Evolutionary conservation across 2,113 vertebrate species (phyloP).

Genomic region (Chaenogobius annularis): DNA sequence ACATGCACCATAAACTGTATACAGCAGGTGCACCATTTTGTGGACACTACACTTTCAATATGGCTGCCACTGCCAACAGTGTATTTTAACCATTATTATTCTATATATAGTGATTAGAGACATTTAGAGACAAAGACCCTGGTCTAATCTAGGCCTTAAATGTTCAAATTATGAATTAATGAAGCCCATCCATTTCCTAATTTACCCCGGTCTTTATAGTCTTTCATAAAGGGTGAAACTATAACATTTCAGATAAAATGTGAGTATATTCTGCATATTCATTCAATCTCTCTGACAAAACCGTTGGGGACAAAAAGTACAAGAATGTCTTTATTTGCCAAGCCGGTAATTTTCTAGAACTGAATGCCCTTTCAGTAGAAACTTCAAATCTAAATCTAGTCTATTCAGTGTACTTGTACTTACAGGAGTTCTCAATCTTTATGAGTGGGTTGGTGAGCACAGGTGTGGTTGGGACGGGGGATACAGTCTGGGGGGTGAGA

Average conservation of each 20-base stretch:
- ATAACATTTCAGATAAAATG: background rate
- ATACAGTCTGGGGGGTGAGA: slow-evolving; percentile 79
- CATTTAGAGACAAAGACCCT: background rate
- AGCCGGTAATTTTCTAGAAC: too few relatives aligned
- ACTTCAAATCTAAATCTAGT: background rate
- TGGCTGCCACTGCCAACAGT: background rate
- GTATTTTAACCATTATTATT: background rate
- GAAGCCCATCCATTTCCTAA: background rate
- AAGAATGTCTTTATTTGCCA: too few relatives aligned
- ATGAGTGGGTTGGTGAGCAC: slow-evolving; percentile 79
- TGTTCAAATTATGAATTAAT: background rate
- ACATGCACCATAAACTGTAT: background rate
- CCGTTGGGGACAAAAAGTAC: background rate
- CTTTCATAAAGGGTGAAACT: background rate
- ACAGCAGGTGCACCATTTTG: slow-evolving; percentile 10
- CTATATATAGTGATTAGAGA: background rate
- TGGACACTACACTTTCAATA: background rate
- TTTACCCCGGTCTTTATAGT: background rate
- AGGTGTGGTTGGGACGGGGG: slow-evolving; percentile 76
- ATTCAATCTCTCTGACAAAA: background rate
- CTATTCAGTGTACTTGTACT: slow-evolving; percentile 70
- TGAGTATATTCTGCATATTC: too few relatives aligned
- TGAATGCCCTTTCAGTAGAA: background rate
- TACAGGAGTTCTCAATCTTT: slow-evolving; percentile 84
- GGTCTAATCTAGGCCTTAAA: background rate